These are phyloP conservation scores for Catalaphyllia jardinei DNA, from an alignment of 64 coral and sea anemone species.

Conservation along the genomic window DNA sequence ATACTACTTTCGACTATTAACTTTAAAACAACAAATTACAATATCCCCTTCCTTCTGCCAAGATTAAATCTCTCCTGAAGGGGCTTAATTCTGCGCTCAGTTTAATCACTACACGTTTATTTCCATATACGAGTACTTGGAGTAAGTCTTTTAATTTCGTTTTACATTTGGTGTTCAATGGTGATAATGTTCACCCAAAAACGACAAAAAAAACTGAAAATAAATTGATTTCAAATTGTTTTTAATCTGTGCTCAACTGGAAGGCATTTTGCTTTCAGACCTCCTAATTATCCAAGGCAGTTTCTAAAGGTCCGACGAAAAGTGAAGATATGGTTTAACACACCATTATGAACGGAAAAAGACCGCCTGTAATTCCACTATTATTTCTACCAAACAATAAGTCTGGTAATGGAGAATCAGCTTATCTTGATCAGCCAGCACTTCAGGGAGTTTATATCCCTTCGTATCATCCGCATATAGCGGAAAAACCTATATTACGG, in stretches of 20 bases:
- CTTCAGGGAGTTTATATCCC: background rate
- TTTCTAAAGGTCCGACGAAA: background rate
- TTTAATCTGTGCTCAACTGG: slow-evolving; percentile 21
- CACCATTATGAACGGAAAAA: background rate
- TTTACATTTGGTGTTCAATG: slow-evolving; percentile 1
- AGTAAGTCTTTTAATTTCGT: background rate
- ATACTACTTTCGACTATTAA: background rate
- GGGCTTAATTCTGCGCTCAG: background rate
- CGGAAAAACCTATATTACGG: background rate
- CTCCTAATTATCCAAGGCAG: background rate
- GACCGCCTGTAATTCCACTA: background rate
- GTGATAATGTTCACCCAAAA: background rate
- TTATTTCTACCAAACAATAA: background rate
- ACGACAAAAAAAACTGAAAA: background rate
- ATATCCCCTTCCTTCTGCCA: background rate
- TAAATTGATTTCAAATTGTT: background rate
- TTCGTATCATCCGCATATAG: background rate
- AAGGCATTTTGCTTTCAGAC: slow-evolving; percentile 6
- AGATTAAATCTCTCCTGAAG: background rate
- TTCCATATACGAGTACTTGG: background rate
- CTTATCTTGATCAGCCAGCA: background rate
- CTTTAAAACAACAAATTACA: slow-evolving; percentile 8
- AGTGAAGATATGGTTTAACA: background rate
- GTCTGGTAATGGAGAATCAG: background rate
- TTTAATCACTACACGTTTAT: background rate